phyloP scores from a whole-genome alignment of 2,888 invertebrate genomes.

The Neocrepidodera transversa region DNA sequence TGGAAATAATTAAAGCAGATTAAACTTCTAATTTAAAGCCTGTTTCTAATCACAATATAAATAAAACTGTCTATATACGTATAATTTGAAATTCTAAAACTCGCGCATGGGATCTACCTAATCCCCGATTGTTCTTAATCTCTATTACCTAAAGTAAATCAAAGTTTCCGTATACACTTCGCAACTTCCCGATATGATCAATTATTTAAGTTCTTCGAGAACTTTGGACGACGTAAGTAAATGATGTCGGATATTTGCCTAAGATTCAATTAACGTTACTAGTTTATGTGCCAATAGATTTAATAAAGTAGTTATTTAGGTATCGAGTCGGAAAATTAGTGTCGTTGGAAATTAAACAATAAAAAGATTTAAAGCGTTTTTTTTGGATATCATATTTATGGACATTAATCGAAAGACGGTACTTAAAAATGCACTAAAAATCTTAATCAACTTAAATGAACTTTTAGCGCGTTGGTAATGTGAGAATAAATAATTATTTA shows the following conservation, averaged over 20 bases:
- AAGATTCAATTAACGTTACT: conserved; percentile 18
- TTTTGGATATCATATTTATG: too few relatives aligned
- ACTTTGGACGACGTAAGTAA: conserved; percentile 4
- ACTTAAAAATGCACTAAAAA: conserved; percentile 4
- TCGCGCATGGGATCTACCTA: not conserved
- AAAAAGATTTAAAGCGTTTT: too few relatives aligned
- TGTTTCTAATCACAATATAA: too few relatives aligned
- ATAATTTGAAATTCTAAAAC: too few relatives aligned
- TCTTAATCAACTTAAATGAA: conserved; percentile 3
- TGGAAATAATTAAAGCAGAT: too few relatives aligned
- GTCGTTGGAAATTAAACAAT: too few relatives aligned
- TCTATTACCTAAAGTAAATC: conserved; percentile 11
- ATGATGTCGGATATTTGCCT: conserved; percentile 9
- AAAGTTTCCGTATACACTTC: conserved; percentile 10
- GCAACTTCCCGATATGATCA: conserved; percentile 11
- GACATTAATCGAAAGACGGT: conserved; percentile 2
- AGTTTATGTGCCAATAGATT: conserved; percentile 4
- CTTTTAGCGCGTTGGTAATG: not conserved
- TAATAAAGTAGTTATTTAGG: too few relatives aligned
- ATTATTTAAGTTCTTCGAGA: conserved; percentile 16
- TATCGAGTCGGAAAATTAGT: too few relatives aligned
- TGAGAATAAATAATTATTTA: conserved; percentile 2
- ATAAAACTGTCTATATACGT: too few relatives aligned
- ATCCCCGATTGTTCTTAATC: conserved; percentile 8
- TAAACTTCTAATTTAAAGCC: too few relatives aligned